A percentile compares a stretch with the other conserved stretches of the same genome.
Conservation (phyloP, 2,797 vertebrate genomes). For the Sebastolobus alascanus region DNA sequence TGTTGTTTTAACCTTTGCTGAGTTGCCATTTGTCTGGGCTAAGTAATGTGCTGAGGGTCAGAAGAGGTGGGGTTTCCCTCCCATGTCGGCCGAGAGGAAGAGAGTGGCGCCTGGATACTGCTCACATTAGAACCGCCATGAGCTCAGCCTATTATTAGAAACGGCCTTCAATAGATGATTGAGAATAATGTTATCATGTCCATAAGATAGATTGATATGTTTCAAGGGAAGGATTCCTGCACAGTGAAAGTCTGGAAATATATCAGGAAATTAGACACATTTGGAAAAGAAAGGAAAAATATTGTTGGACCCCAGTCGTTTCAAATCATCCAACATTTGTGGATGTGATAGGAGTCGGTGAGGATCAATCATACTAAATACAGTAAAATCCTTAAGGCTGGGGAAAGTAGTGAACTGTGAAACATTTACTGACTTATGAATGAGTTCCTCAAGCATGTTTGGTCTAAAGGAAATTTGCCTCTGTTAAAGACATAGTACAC, state of each 20-base stretch:
- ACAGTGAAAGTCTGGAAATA: background rate
- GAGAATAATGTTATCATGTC: conserved; percentile 18
- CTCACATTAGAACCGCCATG: conserved; percentile 19
- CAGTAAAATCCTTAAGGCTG: background rate
- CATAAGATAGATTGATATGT: background rate
- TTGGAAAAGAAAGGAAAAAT: background rate
- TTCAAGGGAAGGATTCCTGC: background rate
- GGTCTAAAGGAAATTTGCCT: background rate
- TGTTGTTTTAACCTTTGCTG: conserved; percentile 79
- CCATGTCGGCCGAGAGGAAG: conserved; percentile 51
- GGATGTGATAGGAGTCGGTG: conserved; percentile 1
- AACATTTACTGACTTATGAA: conserved; percentile 3
- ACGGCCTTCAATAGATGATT: background rate
- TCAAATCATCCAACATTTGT: background rate
- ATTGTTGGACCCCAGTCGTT: background rate
- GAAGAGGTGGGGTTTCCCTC: conserved; percentile 56
- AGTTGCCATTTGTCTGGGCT: conserved; percentile 67
- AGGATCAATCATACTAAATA: background rate
- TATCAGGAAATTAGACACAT: background rate
- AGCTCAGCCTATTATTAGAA: conserved; percentile 49
- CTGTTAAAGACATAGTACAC: background rate
- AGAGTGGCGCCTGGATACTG: conserved; percentile 44
- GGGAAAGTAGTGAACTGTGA: background rate
- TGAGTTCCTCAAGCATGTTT: background rate
- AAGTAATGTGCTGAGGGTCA: conserved; percentile 66